Percentiles rank a stretch among this genome's conserved stretches.
Evolutionary conservation across 1,140 invertebrate genomes (phyloP).

Genomic region (Nymphalis io): DNA sequence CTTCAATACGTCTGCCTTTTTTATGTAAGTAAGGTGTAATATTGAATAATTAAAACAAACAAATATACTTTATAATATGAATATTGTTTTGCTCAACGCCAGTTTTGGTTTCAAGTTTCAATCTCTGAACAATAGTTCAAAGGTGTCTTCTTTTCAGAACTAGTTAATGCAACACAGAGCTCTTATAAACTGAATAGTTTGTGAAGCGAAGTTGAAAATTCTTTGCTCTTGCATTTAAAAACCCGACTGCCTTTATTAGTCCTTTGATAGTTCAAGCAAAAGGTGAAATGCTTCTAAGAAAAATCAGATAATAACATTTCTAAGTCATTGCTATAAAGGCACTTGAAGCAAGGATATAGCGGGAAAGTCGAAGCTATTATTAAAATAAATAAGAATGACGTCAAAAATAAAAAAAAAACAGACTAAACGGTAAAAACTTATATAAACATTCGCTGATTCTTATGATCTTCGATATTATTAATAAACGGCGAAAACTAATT

Average conservation of each 20-base stretch:
- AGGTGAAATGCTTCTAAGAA: slow-evolving; percentile 2
- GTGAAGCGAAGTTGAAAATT: slow-evolving; percentile 16
- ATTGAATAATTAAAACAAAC: background rate
- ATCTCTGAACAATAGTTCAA: background rate
- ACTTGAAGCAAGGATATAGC: too few relatives aligned
- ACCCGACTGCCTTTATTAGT: slow-evolving; percentile 3
- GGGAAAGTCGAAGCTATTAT: too few relatives aligned
- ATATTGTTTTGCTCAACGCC: too few relatives aligned
- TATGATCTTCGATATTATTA: too few relatives aligned
- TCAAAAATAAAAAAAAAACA: too few relatives aligned
- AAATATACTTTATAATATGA: background rate
- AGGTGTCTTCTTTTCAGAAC: background rate
- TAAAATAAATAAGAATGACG: too few relatives aligned
- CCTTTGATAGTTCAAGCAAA: slow-evolving; percentile 11
- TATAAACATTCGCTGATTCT: too few relatives aligned
- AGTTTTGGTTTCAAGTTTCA: background rate
- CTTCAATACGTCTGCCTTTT: too few relatives aligned
- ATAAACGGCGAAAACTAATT: too few relatives aligned
- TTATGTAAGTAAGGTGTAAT: too few relatives aligned
- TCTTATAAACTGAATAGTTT: slow-evolving; percentile 15
- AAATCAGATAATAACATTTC: background rate
- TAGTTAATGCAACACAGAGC: slow-evolving; percentile 10
- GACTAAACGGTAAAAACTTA: too few relatives aligned
- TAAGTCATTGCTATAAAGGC: too few relatives aligned
- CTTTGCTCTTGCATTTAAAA: slow-evolving; percentile 15